Evolutionary conservation across 2,113 vertebrate species (phyloP), one percentile per base, ranked within the genome.

Genomic region (Ia io): DNA sequence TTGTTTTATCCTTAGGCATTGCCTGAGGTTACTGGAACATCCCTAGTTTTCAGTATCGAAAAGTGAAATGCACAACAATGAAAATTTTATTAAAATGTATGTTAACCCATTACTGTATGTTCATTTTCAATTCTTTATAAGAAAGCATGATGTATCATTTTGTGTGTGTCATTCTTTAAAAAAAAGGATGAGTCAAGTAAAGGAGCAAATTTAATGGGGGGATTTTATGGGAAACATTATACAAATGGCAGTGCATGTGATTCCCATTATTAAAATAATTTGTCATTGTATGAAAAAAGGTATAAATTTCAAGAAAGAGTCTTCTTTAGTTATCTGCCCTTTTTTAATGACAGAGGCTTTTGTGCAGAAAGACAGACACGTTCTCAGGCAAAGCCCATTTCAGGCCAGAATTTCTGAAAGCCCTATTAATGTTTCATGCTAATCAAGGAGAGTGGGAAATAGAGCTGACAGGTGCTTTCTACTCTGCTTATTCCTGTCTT

Each of bases 341-440:
- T 98, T 96, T 98, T 98, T 97, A 98, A 98, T 98, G 97, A 98
- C 98, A 98, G 97, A 90, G 83, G 98, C 97, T 98, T 98, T 98
- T 98, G 96, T 98, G 98, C 95, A 96, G 97, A 98, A 98, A 98
- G 98, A 97, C 97, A 98, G 98, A 98, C 98, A 98, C 95, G 56
- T 98, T 98, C 98, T 98, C 98, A 98, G 97, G 98, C 98, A 98
- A 98, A 98, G 97, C 98, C 98, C 98, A 98, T 98, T 99, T 99
- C 99, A 98, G 98, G 96, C 98, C 96, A 97, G 98, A 98, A 98
- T 98, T 99, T 99, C 98, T 98, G 99, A 99, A 98, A 99, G 98
- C 98, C 97, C 98, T 99, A 99, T 99, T 99, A 99, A 99, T 99
- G 99, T 99, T 99, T 99, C 99, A 99, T 99, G 99, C 99, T 99